phyloP scores from a whole-genome alignment of 2,888 invertebrate genomes.

The Pegoplata infirma region DNA sequence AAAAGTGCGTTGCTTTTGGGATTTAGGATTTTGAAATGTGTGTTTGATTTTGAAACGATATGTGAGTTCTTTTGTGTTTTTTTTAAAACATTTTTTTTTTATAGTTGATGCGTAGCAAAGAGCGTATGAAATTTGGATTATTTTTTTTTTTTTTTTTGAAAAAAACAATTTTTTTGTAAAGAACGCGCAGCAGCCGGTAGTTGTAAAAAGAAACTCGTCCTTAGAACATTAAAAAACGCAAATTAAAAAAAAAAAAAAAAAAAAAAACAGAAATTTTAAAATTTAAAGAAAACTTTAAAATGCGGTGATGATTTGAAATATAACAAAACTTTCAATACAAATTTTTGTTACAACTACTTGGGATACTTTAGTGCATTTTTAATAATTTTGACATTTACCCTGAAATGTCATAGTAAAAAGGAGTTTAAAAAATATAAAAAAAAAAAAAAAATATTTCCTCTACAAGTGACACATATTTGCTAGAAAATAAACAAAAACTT shows the following conservation, averaged over 20 bases:
- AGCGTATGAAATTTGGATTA: constrained; percentile 43
- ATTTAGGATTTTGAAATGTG: constrained; percentile 51
- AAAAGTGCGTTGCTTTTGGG: constrained; percentile 55
- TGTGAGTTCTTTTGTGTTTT: constrained; percentile 46
- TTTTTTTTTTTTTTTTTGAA: constrained; percentile 7
- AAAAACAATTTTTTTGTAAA: constrained; percentile 40
- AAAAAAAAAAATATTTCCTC: constrained; percentile 47
- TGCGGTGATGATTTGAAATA: background rate
- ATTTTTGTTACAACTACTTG: background rate
- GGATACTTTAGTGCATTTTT: background rate
- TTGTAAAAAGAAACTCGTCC: constrained; percentile 54
- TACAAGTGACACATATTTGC: constrained; percentile 24
- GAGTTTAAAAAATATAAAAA: constrained; percentile 45
- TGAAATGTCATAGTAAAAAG: constrained; percentile 53
- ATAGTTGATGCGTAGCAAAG: constrained; percentile 58
- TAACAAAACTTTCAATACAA: background rate
- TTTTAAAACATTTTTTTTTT: constrained; percentile 46
- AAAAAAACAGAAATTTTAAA: constrained; percentile 6
- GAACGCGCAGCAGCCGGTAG: constrained; percentile 53
- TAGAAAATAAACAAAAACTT: constrained; percentile 47
- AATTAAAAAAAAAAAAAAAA: too few relatives aligned
- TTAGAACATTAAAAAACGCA: constrained; percentile 54
- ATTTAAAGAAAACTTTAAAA: constrained; percentile 12
- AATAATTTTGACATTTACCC: constrained; percentile 12
- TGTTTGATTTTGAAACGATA: constrained; percentile 37